Evolutionary conservation across 1,140 invertebrate genomes (phyloP), one percentile per base, ranked within the genome.

Genomic region (Metaphire vulgaris): DNA sequence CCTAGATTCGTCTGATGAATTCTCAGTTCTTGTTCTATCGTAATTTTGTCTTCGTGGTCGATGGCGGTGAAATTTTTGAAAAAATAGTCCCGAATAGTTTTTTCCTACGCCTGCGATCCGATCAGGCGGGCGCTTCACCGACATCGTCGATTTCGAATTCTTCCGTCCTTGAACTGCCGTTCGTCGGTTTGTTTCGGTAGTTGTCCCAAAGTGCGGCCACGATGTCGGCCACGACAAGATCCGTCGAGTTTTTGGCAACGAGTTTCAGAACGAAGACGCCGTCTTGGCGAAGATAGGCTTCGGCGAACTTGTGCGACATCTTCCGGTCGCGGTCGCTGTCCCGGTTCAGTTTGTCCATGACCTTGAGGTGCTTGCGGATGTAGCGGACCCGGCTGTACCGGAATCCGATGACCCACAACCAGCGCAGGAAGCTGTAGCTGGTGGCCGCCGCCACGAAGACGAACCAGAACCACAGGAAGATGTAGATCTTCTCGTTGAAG

Each of bases 391-490:
- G 77, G 34, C 82, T 83, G 41, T 74, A 77, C 28, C 76, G 75
- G 69, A 81, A 74, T 14, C 74, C 30, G 28, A 79, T 32, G 32
- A 77, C 69, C 75, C 75, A 85, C 2, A 87, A 79, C 85, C 86
- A 87, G 15, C 80, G 76, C 2, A 85, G 69, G 68, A 87, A 83
- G 76, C 82, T 85, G 76, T 87, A 85, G 74, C 85, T 81, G 2
- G 88, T 87, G 26, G 88, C 83, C 21, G 86, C 78, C 69, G 87
- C 84, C 14, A 88, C 86, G 80, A 89, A 87, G 30, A 89, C 86
- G 66, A 88, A 86, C 88, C 88, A 89, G 81, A 89, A 89, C 88
- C 88, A 89, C 64, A 89, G 81, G 77, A 89, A 88, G 74, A 89
- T 86, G 80, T 89, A 89, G 29, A 89, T 88, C 80, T 89, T 89